phyloP scores from a whole-genome alignment of 1,140 invertebrate species.

The Heliconius hewitsoni region DNA sequence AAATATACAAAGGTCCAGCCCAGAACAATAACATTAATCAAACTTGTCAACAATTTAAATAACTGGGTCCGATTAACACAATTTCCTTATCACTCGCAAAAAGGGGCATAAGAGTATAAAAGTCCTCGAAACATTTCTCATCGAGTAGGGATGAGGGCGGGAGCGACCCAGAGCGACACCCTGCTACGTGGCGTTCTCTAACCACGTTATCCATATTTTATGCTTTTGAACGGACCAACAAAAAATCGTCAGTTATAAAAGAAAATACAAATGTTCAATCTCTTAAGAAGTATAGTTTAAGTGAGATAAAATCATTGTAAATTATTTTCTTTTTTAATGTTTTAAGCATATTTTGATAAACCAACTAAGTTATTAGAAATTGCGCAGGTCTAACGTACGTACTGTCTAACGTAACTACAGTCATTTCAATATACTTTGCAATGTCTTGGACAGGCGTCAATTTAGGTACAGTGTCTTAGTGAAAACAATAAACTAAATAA shows the following conservation, averaged over 20 bases:
- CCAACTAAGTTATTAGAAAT: background rate
- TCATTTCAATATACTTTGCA: background rate
- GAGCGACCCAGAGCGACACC: constrained; percentile 45
- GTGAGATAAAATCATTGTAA: background rate
- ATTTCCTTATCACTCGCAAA: constrained; percentile 77
- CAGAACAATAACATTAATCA: background rate
- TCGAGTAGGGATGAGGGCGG: constrained; percentile 55
- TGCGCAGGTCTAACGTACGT: too few species aligned
- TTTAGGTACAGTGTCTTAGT: background rate
- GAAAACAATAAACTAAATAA: background rate
- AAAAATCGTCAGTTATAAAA: constrained; percentile 67
- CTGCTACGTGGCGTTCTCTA: constrained; percentile 57
- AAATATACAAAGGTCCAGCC: too few species aligned
- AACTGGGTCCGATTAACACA: constrained; percentile 73
- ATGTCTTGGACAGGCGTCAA: background rate
- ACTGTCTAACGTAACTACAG: background rate
- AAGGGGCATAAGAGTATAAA: constrained; percentile 70
- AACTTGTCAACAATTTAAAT: background rate
- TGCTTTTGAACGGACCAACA: constrained; percentile 67
- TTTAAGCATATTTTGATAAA: background rate
- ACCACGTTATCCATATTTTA: constrained; percentile 76
- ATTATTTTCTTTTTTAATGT: background rate
- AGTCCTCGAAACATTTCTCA: constrained; percentile 75
- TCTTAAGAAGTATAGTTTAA: background rate
- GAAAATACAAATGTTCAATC: constrained; percentile 48